Base-by-base conservation (phyloP, 2,797 vertebrate species). In the Balearica regulorum region DNA sequence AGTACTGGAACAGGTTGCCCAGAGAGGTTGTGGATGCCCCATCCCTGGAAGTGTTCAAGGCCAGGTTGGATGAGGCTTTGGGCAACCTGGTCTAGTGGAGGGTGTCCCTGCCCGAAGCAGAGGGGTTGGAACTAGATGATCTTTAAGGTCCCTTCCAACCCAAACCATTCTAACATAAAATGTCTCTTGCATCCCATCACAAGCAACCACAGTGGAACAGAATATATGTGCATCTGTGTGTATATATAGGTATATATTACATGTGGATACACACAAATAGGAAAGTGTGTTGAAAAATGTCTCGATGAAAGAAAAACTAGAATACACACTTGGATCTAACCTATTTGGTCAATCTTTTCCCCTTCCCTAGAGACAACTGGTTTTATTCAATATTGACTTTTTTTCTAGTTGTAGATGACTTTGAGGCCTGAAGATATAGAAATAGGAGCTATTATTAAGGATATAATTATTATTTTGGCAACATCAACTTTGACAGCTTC, bases 381-480 rank as follows among this genome's bases (percentile, higher is more conserved):
- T 62, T 88, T 82, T 82, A 61, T 65, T 93, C 18, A 76, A 53
- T 76, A 66, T 33, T 80, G 46, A 54, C 9, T 37, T 43, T 78
- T 43, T 53, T 44, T 3, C 61, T 49, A n/a, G 35, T 48, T 77
- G 39, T 83, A 25, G 29, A 16, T 37, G 43, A 70, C 61, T 91
- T 71, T 9, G 39, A 16, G 54, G 83, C 41, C 69, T 44, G 65
- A 78, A 73, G 22, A 41, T 70, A 71, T 5, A 62, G 35, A 81
- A 89, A 72, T 37, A 57, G 13, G 41, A 65, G 28, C 7, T 82
- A 28, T 72, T 93, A 44, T 62, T 76, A 94, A 70, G 37, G 44
- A 73, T 49, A 57, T 69, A 70, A 85, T 89, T 78, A 87, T 73
- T 85, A 49, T 89, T 95, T 77, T 90, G 85, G 83, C 70, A 76